phyloP scores from a whole-genome alignment of 2,113 vertebrate species.

The Oreochromis aureus region DNA sequence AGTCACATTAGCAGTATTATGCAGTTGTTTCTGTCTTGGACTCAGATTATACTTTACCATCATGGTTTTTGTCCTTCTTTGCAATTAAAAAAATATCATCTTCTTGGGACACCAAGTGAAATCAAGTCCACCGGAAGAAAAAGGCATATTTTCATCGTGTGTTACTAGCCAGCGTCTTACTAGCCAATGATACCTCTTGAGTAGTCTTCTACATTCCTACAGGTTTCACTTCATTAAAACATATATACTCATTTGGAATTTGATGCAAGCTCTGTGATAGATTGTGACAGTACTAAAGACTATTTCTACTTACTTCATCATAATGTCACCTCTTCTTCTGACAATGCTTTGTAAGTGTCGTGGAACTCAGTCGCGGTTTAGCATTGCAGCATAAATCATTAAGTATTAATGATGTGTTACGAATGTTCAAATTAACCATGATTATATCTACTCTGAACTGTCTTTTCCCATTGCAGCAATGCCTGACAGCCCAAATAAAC shows the following conservation, averaged over 20 bases:
- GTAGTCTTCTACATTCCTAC: neutral
- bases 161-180: neutral
- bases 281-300: neutral
- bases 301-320: neutral
- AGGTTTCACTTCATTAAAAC: neutral
- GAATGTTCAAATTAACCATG: neutral
- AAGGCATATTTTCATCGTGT: neutral
- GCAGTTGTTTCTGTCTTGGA: neutral
- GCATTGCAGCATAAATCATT: neutral
- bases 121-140: neutral
- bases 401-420: neutral
- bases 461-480: neutral
- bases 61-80: neutral
- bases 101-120: neutral
- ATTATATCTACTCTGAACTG: neutral
- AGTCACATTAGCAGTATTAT: neutral
- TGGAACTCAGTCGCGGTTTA: neutral
- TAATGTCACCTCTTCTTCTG: neutral
- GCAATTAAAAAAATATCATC: neutral
- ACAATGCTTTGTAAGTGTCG: neutral
- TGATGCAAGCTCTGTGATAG: neutral
- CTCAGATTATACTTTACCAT: neutral
- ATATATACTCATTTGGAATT: neutral
- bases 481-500: neutral
- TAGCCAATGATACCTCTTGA: neutral